These are phyloP conservation scores for Orgyia antiqua DNA, from an alignment of 2,888 invertebrate species.

Conservation along the genomic window DNA sequence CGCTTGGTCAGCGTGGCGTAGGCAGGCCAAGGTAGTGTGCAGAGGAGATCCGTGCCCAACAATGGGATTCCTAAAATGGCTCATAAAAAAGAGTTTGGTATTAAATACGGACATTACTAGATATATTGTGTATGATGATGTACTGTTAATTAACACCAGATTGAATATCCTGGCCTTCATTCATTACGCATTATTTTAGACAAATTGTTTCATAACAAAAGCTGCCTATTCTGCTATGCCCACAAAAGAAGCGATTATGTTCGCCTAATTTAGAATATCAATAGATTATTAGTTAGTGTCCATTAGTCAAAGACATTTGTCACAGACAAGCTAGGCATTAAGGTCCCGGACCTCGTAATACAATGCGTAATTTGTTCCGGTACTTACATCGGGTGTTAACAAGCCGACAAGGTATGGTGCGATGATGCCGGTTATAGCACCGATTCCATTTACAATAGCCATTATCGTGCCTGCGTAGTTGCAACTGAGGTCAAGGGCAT, in stretches of 20 bases:
- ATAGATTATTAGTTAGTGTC: constrained; percentile 7
- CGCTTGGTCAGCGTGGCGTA: too few species aligned
- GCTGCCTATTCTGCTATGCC: constrained; percentile 3
- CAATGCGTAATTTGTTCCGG: constrained; percentile 17
- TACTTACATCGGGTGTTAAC: constrained; percentile 81
- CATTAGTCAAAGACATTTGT: constrained; percentile 12
- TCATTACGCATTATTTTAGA: constrained; percentile 1
- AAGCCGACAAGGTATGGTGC: constrained; percentile 83
- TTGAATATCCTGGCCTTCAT: too few species aligned
- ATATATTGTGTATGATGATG: too few species aligned
- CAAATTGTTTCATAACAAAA: constrained; percentile 6
- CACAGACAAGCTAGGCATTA: constrained; percentile 10
- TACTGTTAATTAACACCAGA: too few species aligned
- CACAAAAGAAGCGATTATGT: constrained; percentile 6
- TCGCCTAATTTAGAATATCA: constrained; percentile 9
- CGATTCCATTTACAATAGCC: constrained; percentile 84
- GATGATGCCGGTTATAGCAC: constrained; percentile 84
- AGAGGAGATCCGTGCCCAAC: too few species aligned
- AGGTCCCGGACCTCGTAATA: constrained; percentile 11
- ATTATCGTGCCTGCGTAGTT: constrained; percentile 83
- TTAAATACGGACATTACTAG: too few species aligned
- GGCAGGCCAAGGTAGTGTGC: too few species aligned
- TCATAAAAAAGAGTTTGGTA: too few species aligned
- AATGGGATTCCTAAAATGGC: too few species aligned
- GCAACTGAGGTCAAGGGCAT: constrained; percentile 81